Conservation (phyloP, 2,113 vertebrate species). For the Anolis carolinensis region DNA sequence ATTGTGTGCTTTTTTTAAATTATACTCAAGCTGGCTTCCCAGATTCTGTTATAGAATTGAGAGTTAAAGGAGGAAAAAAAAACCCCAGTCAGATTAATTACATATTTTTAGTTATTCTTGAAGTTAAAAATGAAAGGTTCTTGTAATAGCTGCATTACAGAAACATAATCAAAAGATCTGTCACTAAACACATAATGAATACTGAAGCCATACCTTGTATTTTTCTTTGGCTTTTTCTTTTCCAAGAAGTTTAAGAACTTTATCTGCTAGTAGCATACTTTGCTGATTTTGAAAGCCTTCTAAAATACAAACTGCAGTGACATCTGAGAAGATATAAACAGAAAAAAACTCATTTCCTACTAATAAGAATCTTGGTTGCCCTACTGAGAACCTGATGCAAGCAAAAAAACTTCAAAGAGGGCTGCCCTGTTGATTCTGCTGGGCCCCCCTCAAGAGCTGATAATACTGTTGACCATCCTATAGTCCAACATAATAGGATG, state of each 20-base stretch:
- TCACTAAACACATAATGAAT: not conserved
- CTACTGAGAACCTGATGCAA: too few species aligned
- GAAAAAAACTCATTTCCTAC: not conserved
- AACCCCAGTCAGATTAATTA: not conserved
- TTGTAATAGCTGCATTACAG: too few species aligned
- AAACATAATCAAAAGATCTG: not conserved
- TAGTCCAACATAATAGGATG: too few species aligned
- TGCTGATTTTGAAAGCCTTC: constrained; percentile 99
- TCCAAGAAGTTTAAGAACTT: constrained; percentile 95
- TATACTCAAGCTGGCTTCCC: too few species aligned
- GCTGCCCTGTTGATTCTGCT: too few species aligned
- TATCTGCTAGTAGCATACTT: constrained; percentile 98
- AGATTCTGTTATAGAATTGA: not conserved
- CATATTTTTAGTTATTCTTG: not conserved
- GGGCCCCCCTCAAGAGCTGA: too few species aligned
- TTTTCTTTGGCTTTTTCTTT: constrained; percentile 99
- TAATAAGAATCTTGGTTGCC: too few species aligned
- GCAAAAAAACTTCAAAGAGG: too few species aligned
- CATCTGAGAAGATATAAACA: constrained; percentile 79
- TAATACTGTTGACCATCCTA: too few species aligned
- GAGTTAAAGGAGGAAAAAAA: not conserved
- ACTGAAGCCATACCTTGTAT: constrained; percentile 86
- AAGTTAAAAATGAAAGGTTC: not conserved
- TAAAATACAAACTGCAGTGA: constrained; percentile 97
- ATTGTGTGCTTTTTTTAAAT: too few species aligned